Percentiles rank a stretch among this genome's conserved stretches.
These are phyloP conservation scores for rabbit (Oryctolagus cuniculus) DNA, from an alignment of 2,113 vertebrate species.

Conservation along the genomic window DNA sequence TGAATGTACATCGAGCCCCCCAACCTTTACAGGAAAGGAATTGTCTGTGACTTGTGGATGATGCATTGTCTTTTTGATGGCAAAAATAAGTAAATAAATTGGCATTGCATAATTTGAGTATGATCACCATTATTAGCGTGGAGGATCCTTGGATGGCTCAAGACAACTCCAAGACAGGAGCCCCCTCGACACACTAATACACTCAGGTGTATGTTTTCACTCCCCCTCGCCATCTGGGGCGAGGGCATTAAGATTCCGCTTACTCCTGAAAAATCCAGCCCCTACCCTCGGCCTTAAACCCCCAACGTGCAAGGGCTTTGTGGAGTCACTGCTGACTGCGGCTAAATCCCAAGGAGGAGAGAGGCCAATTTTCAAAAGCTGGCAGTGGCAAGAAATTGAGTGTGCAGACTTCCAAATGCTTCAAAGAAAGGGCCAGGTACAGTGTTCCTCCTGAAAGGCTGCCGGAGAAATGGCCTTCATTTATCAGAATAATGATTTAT, in stretches of 20 bases:
- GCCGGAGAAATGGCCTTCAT: conserved; percentile 6
- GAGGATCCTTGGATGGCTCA: conserved; percentile 63
- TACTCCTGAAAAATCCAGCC: conserved; percentile 83
- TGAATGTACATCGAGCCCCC: conserved; percentile 88
- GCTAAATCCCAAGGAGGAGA: conserved; percentile 76
- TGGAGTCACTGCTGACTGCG: conserved; percentile 79
- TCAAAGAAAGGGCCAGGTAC: conserved; percentile 50
- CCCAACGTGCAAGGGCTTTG: conserved; percentile 72
- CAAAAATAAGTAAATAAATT: conserved; percentile 86
- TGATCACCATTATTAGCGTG: conserved; percentile 80
- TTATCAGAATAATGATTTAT: conserved; percentile 52
- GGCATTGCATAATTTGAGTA: conserved; percentile 87
- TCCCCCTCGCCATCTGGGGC: conserved; percentile 72
- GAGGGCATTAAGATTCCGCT: conserved; percentile 86
- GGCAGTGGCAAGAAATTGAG: conserved; percentile 74
- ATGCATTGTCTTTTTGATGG: conserved; percentile 76
- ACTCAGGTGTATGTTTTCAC: conserved; percentile 77
- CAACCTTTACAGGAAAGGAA: conserved; percentile 86
- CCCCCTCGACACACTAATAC: not conserved
- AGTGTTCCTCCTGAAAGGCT: conserved; percentile 9
- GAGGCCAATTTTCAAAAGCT: conserved; percentile 74
- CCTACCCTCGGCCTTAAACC: conserved; percentile 69
- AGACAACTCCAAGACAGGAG: not conserved
- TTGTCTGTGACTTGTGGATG: conserved; percentile 84
- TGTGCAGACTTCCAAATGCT: conserved; percentile 63